These are phyloP conservation scores for Vandiemenella viatica DNA, from an alignment of 2,888 invertebrate genomes.

Conservation along the genomic window DNA sequence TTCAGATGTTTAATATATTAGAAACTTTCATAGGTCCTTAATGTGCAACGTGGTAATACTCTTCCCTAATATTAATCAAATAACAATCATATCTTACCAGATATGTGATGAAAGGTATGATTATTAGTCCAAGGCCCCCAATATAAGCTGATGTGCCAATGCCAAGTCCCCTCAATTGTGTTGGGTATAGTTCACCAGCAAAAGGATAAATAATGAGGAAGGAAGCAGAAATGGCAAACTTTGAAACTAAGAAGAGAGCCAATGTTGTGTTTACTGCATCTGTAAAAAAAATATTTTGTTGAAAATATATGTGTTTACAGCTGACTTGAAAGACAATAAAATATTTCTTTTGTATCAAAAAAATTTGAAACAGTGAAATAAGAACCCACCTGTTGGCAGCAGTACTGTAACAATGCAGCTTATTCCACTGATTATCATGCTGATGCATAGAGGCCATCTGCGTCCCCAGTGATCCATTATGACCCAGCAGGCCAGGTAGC, in stretches of 20 bases:
- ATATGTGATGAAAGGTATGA: constrained; percentile 83
- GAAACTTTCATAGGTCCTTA: no score
- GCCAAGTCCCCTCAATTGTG: constrained; percentile 73
- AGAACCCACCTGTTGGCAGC: constrained; percentile 52
- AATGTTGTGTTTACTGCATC: constrained; percentile 61
- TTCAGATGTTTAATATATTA: no score
- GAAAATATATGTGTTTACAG: neutral
- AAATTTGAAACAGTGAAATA: neutral
- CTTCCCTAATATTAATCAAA: neutral
- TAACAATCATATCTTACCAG: constrained; percentile 45
- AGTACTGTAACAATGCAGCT: constrained; percentile 74
- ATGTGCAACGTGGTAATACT: no score
- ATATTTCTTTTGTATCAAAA: neutral
- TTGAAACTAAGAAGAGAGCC: constrained; percentile 62
- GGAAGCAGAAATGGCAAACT: constrained; percentile 79
- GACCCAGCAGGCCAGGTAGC: constrained; percentile 74
- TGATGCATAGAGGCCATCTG: constrained; percentile 73
- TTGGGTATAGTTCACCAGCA: constrained; percentile 83
- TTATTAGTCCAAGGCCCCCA: constrained; percentile 72
- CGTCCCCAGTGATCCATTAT: constrained; percentile 79
- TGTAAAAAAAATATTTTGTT: constrained; percentile 27
- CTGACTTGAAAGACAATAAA: neutral
- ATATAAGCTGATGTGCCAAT: constrained; percentile 85
- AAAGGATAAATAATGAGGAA: constrained; percentile 86
- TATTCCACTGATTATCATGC: constrained; percentile 60